phyloP scores from a whole-genome alignment of 2,888 invertebrate genomes.

The Eremobia ochroleuca region DNA sequence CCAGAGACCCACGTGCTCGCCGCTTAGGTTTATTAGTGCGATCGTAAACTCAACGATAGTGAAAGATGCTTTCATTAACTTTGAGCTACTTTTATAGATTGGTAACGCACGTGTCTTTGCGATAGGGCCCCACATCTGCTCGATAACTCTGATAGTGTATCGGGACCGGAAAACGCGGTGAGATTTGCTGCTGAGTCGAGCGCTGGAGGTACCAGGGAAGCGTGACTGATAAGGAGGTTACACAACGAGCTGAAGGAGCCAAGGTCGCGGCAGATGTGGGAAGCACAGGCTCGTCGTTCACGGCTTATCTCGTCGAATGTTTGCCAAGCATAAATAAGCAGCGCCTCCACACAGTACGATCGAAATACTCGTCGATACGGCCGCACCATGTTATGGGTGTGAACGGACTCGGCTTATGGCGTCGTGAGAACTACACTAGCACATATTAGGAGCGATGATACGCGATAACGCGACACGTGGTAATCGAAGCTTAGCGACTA shows the following conservation, averaged over 20 bases:
- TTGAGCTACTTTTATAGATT: slow-evolving; percentile 67
- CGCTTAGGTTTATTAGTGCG: slow-evolving; percentile 71
- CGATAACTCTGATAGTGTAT: slow-evolving; percentile 81
- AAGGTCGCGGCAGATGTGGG: slow-evolving; percentile 90
- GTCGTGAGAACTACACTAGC: slow-evolving; percentile 85
- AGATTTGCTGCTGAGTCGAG: slow-evolving; percentile 81
- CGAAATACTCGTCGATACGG: slow-evolving; percentile 77
- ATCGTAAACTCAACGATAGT: slow-evolving; percentile 81
- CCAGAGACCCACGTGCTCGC: slow-evolving; percentile 77
- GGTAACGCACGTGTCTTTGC: slow-evolving; percentile 72
- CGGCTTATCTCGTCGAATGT: slow-evolving; percentile 86
- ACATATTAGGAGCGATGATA: slow-evolving; percentile 78
- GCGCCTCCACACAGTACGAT: slow-evolving; percentile 74
- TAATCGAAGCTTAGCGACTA: slow-evolving; percentile 73
- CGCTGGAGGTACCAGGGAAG: slow-evolving; percentile 80
- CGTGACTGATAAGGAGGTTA: slow-evolving; percentile 89
- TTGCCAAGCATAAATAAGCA: slow-evolving; percentile 87
- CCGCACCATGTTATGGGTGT: slow-evolving; percentile 83
- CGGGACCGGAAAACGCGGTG: slow-evolving; percentile 86
- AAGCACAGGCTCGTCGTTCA: slow-evolving; percentile 88
- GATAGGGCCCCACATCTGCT: slow-evolving; percentile 75
- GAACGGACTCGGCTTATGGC: slow-evolving; percentile 82
- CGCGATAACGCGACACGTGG: slow-evolving; percentile 85
- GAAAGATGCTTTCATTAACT: slow-evolving; percentile 77
- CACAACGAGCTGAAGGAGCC: slow-evolving; percentile 86